A percentile compares a stretch with the other conserved stretches of the same genome.
These are phyloP conservation scores for Ethmia dodecea DNA, from an alignment of 2,888 invertebrate species.

Conservation along the genomic window DNA sequence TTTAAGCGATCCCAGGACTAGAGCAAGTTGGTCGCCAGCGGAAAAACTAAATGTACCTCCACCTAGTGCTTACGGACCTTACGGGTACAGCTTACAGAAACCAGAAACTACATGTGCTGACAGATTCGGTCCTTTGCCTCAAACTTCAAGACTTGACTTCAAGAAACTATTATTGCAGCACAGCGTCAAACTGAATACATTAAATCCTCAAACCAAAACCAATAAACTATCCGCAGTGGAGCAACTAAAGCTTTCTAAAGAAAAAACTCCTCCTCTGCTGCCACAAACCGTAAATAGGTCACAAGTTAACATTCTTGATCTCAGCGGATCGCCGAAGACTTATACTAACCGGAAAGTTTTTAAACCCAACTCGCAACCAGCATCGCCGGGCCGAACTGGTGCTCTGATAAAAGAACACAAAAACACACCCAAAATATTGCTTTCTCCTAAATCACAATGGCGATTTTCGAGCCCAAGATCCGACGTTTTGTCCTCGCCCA, in stretches of 20 bases:
- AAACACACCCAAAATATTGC: conserved; percentile 79
- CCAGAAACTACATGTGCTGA: conserved; percentile 77
- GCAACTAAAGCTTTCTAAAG: conserved; percentile 83
- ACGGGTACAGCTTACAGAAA: conserved; percentile 43
- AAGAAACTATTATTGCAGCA: conserved; percentile 88
- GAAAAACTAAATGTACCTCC: conserved; percentile 52
- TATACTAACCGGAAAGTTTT: conserved; percentile 80
- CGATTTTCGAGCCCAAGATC: conserved; percentile 85
- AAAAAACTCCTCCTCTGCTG: conserved; percentile 54
- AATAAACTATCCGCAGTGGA: conserved; percentile 87
- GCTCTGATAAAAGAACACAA: conserved; percentile 72
- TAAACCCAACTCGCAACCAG: conserved; percentile 63
- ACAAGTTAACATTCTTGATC: conserved; percentile 81
- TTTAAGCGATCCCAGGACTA: conserved; percentile 72
- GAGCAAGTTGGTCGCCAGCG: conserved; percentile 82
- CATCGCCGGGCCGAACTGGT: conserved; percentile 75
- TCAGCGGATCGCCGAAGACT: conserved; percentile 84
- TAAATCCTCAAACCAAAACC: conserved; percentile 74
- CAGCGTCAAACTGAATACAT: conserved; percentile 79
- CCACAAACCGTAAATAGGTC: conserved; percentile 52
- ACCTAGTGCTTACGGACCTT: conserved; percentile 26
- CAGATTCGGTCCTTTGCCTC: conserved; percentile 79
- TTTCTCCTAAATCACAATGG: conserved; percentile 85
- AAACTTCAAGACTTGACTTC: conserved; percentile 90
- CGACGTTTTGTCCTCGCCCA: conserved; percentile 91